A percentile compares a stretch with the other conserved stretches of the same genome.
These are phyloP conservation scores for Neodiprion virginianus DNA, from an alignment of 1,140 invertebrate species.

Conservation along the genomic window DNA sequence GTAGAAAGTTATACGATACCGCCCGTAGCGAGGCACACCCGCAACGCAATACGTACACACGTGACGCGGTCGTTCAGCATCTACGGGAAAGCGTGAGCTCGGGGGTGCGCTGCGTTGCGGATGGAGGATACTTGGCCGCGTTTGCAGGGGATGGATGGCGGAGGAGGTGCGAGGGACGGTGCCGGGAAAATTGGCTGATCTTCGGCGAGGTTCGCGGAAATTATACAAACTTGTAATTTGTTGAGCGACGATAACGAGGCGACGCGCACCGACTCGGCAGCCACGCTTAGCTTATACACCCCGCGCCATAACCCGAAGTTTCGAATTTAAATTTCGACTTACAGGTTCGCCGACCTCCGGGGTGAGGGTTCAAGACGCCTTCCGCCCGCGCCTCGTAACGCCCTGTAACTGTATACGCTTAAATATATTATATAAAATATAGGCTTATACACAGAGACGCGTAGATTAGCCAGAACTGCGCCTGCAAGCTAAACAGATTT, in stretches of 20 bases:
- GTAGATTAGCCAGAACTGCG: background rate
- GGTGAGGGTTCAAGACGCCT: too few species aligned
- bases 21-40: too few species aligned
- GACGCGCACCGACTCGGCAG: background rate
- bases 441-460: too few species aligned
- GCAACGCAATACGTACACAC: background rate
- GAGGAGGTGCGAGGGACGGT: background rate
- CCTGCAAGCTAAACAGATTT: background rate
- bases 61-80: background rate
- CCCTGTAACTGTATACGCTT: too few species aligned
- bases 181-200: background rate
- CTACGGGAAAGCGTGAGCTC: background rate
- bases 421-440: too few species aligned
- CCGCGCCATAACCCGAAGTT: background rate
- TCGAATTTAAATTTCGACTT: background rate
- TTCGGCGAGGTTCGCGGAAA: background rate
- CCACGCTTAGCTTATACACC: too few species aligned
- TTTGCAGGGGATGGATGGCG: background rate
- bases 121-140: too few species aligned
- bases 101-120: too few species aligned
- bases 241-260: background rate
- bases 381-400: too few species aligned
- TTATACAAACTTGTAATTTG: conserved; percentile 6
- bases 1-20: too few species aligned
- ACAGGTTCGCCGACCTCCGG: background rate